Percentiles rank a stretch among this genome's conserved stretches.
phyloP scores from a whole-genome alignment of 2,797 vertebrate genomes.

The Scolopax rusticola region DNA sequence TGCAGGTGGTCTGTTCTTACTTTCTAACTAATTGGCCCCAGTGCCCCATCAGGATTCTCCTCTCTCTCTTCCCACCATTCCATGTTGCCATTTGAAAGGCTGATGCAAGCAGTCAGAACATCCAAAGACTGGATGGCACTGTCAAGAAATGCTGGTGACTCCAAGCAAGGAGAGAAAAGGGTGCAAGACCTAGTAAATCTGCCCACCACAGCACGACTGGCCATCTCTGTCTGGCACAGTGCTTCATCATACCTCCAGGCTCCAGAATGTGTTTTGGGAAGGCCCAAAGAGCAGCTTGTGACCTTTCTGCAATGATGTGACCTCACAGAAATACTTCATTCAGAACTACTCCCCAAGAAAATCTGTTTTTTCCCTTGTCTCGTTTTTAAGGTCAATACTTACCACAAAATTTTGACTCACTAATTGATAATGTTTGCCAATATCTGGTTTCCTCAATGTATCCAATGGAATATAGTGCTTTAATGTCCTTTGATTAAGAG shows the following conservation, averaged over 20 bases:
- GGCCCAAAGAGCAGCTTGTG: neutral
- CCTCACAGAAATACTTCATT: neutral
- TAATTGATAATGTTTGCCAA: neutral
- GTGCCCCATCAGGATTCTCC: neutral
- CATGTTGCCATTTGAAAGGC: accelerated
- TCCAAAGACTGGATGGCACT: neutral
- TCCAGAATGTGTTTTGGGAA: neutral
- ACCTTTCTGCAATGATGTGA: neutral
- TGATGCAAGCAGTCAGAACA: neutral
- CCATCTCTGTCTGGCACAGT: neutral
- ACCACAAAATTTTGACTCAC: neutral
- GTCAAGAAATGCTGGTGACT: neutral
- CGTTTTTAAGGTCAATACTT: neutral
- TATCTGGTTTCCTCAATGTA: neutral
- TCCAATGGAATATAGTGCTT: neutral
- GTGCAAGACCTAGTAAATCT: neutral
- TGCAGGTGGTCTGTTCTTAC: neutral
- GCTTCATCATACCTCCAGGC: accelerated
- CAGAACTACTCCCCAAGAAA: neutral
- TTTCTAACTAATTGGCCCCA: neutral
- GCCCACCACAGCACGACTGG: accelerated
- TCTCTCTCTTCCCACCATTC: neutral
- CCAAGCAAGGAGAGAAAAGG: neutral
- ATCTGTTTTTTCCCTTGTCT: neutral
- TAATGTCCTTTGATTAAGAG: neutral